phyloP scores from a whole-genome alignment of 2,797 vertebrate genomes.

The Rhabdomys pumilio region DNA sequence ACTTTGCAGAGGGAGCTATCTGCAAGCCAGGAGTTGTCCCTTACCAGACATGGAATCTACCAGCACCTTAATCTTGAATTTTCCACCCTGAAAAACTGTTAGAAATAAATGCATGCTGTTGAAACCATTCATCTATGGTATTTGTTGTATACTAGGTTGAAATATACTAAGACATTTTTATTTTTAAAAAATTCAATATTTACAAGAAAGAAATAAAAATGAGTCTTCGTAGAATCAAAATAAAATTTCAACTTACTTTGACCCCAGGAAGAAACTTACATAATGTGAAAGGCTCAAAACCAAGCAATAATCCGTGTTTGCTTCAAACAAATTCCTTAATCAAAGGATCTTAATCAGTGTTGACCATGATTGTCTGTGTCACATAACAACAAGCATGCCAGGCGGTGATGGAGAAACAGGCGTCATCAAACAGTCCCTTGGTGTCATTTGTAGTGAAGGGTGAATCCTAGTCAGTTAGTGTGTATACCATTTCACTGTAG shows the following conservation, averaged over 20 bases:
- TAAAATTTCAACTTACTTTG: slow-evolving; percentile 37
- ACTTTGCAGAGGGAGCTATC: background rate
- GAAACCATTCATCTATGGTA: background rate
- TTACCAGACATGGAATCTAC: background rate
- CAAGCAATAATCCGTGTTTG: background rate
- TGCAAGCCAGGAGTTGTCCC: background rate
- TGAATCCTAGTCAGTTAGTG: background rate
- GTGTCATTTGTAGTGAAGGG: background rate
- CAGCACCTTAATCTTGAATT: background rate
- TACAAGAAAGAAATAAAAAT: slow-evolving; percentile 57
- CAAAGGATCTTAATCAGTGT: slow-evolving; percentile 24
- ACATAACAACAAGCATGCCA: background rate
- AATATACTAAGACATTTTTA: background rate
- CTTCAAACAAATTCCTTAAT: slow-evolving; percentile 44
- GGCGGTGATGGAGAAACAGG: background rate
- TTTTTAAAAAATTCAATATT: slow-evolving; percentile 2
- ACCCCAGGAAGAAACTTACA: slow-evolving; percentile 9
- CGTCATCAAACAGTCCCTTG: background rate
- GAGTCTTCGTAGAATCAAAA: slow-evolving; percentile 10
- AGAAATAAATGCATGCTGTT: background rate
- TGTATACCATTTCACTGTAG: background rate
- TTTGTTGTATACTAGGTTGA: background rate
- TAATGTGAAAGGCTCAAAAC: slow-evolving; percentile 33
- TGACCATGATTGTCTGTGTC: background rate
- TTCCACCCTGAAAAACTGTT: background rate